phyloP scores from a whole-genome alignment of 2,113 vertebrate genomes.

The Falco punctatus region DNA sequence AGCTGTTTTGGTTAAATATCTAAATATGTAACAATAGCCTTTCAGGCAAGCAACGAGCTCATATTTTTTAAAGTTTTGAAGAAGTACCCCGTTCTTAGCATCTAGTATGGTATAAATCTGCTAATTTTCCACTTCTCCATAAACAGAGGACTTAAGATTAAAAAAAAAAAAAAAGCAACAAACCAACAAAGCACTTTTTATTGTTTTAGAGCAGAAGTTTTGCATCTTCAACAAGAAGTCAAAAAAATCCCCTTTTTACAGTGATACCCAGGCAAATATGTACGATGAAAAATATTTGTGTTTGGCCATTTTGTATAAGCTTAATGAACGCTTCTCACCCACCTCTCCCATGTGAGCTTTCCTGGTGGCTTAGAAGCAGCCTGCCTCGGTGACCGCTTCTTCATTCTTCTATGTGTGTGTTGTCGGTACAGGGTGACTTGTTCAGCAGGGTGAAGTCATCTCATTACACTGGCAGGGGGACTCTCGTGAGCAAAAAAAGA shows the following conservation, averaged over 20 bases:
- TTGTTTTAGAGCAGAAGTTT: background rate
- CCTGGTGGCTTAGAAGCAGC: background rate
- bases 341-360: background rate
- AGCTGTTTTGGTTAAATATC: slow-evolving; percentile 15
- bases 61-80: background rate
- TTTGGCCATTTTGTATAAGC: background rate
- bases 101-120: background rate
- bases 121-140: background rate
- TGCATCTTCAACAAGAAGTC: background rate
- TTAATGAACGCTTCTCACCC: background rate
- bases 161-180: background rate
- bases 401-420: background rate
- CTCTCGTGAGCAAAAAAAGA: background rate
- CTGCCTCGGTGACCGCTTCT: background rate
- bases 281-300: background rate
- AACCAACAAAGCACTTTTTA: background rate
- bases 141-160: background rate
- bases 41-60: background rate
- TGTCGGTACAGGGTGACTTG: background rate
- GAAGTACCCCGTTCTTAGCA: background rate
- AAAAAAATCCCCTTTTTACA: background rate
- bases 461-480: background rate
- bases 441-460: background rate
- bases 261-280: background rate
- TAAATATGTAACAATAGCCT: background rate